These are phyloP conservation scores for Aricia artaxerxes DNA, from an alignment of 2,888 invertebrate species.

Conservation along the genomic window DNA sequence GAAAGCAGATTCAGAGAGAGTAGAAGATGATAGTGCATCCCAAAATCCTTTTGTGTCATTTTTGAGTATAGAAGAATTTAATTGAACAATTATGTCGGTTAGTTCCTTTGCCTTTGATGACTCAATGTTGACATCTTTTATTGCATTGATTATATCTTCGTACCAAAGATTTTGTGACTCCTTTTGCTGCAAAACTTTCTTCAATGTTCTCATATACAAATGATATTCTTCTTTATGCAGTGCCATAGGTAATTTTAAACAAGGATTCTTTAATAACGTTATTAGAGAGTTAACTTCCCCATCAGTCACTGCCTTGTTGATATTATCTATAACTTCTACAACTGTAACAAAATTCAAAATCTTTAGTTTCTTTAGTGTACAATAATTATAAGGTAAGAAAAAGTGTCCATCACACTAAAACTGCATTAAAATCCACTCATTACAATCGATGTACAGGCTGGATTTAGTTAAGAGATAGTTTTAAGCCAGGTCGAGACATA, in stretches of 20 bases:
- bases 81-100: conserved; percentile 67
- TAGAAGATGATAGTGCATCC: conserved; percentile 57
- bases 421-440: too few relatives aligned
- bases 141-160: conserved; percentile 77
- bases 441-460: too few relatives aligned
- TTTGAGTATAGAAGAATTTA: conserved; percentile 68
- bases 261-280: conserved; percentile 68
- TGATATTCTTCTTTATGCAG: conserved; percentile 73
- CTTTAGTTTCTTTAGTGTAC: too few relatives aligned
- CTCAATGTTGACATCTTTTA: conserved; percentile 73
- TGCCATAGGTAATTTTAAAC: conserved; percentile 64
- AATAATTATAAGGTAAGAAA: too few relatives aligned
- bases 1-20: conserved; percentile 51
- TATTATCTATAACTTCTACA: conserved; percentile 77
- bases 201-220: conserved; percentile 77
- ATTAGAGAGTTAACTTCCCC: conserved; percentile 76
- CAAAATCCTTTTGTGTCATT: conserved; percentile 66
- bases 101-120: conserved; percentile 71
- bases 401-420: too few relatives aligned
- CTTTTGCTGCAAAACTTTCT: conserved; percentile 71
- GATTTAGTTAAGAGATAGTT: not conserved
- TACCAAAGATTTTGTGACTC: conserved; percentile 81
- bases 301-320: conserved; percentile 81
- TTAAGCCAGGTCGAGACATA: not conserved
- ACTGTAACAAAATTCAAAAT: conserved; percentile 60